These are phyloP conservation scores for Papilio glaucus DNA, from an alignment of 1,140 invertebrate genomes.

Conservation along the genomic window DNA sequence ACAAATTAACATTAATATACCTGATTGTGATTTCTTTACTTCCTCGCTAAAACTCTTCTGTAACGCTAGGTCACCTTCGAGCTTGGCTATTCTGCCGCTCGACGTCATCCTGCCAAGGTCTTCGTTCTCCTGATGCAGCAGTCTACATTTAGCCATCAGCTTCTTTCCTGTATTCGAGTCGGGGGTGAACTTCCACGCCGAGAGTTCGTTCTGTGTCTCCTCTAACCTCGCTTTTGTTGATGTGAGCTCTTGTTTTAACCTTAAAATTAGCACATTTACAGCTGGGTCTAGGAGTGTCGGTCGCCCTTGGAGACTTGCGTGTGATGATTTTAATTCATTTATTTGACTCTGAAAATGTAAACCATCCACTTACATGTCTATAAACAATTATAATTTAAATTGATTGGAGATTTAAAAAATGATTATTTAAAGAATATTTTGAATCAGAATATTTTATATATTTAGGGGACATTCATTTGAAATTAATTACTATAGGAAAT, in stretches of 20 bases:
- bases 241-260: conserved; percentile 95
- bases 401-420: no score
- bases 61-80: conserved; percentile 97
- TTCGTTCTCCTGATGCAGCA: conserved; percentile 99
- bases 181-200: conserved; percentile 99
- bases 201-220: conserved; percentile 98
- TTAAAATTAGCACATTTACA: conserved; percentile 96
- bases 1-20: conserved; percentile 78
- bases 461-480: no score
- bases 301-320: conserved; percentile 89
- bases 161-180: conserved; percentile 99
- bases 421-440: no score
- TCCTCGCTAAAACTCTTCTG: conserved; percentile 98
- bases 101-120: conserved; percentile 98
- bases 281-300: conserved; percentile 96
- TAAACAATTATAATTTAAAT: neutral
- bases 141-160: conserved; percentile 97
- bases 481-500: no score
- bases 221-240: conserved; percentile 95
- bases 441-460: no score
- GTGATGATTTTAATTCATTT: conserved; percentile 93
- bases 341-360: conserved; percentile 92
- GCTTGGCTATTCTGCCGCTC: conserved; percentile 96
- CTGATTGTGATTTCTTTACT: conserved; percentile 98
- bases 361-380: conserved; percentile 28